phyloP scores from a whole-genome alignment of 2,797 vertebrate species.

The Sebastolobus altivelis region DNA sequence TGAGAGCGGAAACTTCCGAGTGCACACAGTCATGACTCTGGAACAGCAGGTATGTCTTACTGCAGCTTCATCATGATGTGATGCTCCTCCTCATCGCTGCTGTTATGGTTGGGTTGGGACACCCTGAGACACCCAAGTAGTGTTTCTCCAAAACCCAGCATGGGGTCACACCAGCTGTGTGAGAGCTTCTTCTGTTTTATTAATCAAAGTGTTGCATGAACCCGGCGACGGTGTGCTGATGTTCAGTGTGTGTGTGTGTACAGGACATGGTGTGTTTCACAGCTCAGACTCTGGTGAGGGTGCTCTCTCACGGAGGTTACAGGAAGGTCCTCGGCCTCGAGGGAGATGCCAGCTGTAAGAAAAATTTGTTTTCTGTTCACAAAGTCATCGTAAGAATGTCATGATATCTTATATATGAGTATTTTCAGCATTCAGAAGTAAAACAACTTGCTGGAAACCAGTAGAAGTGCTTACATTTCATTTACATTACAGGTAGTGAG shows the following conservation, averaged over 20 bases:
- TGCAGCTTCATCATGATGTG: not conserved
- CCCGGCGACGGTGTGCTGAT: not conserved
- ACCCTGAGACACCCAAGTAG: not conserved
- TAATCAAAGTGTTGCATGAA: not conserved
- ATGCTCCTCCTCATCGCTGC: not conserved
- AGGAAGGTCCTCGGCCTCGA: constrained; percentile 97
- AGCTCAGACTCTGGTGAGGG: constrained; percentile 95
- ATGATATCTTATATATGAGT: not conserved
- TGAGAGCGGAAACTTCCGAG: constrained; percentile 96
- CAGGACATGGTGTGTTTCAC: constrained; percentile 99
- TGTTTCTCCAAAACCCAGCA: not conserved
- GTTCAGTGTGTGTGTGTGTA: constrained; percentile 29
- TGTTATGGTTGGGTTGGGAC: not conserved
- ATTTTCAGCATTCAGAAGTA: no score
- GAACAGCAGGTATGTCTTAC: constrained; percentile 91
- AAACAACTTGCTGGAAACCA: no score
- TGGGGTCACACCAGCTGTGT: not conserved
- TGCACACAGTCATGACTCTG: constrained; percentile 98
- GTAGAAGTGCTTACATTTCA: no score
- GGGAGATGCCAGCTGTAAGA: constrained; percentile 94
- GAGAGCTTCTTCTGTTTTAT: not conserved
- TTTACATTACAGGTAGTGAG: no score
- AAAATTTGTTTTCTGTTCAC: not conserved
- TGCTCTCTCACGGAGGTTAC: constrained; percentile 95
- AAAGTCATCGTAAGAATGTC: not conserved